Percentiles rank a stretch among this genome's conserved stretches.
These are phyloP conservation scores for Illadopsis cleaveri DNA, from an alignment of 2,113 vertebrate species.

Conservation along the genomic window DNA sequence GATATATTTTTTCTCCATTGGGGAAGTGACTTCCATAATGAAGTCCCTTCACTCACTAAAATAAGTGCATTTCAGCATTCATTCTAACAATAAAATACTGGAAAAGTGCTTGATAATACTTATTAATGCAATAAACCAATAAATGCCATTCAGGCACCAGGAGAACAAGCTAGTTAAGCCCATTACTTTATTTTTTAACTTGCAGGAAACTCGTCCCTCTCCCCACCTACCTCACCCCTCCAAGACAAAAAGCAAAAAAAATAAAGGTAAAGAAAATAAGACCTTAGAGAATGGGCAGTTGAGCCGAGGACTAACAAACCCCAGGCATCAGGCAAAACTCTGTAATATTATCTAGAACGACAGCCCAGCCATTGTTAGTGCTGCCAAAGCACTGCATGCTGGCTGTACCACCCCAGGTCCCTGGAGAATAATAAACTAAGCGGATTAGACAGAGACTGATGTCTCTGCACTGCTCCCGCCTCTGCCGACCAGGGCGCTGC, in stretches of 20 bases:
- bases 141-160: neutral
- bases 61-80: neutral
- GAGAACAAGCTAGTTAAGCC: constrained; percentile 19
- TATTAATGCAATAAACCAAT: neutral
- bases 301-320: constrained; percentile 61
- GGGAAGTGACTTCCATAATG: neutral
- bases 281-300: constrained; percentile 12
- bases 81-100: neutral
- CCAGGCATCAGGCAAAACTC: constrained; percentile 59
- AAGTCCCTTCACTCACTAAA: neutral
- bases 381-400: constrained; percentile 70
- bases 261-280: neutral
- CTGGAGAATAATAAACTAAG: constrained; percentile 72
- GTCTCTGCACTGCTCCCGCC: constrained; percentile 38
- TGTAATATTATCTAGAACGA: constrained; percentile 72
- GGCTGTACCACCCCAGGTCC: constrained; percentile 64
- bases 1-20: neutral
- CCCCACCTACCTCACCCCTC: neutral
- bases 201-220: neutral
- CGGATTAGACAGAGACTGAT: constrained; percentile 73
- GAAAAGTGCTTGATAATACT: neutral
- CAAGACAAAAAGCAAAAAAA: neutral
- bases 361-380: constrained; percentile 69
- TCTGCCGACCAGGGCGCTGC: constrained; percentile 1
- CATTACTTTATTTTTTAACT: neutral